Conservation (phyloP, 2,113 vertebrate genomes). For the Solenodon paradoxus region DNA sequence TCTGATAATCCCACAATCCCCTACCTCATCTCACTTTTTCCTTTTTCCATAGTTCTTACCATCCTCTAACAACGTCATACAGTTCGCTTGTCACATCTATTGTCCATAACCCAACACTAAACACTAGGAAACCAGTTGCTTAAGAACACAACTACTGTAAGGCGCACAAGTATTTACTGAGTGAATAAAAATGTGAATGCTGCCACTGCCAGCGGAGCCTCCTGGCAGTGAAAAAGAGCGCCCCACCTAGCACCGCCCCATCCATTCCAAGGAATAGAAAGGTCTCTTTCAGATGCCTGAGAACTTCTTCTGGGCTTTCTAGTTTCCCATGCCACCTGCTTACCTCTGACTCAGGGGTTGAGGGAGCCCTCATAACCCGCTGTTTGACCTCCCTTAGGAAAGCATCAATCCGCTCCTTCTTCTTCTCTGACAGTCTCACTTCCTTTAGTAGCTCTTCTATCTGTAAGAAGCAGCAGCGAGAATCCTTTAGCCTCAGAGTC, state of each 20-base stretch:
- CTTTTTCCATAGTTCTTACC: background rate
- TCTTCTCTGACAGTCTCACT: conserved; percentile 90
- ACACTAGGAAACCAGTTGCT: too few relatives aligned
- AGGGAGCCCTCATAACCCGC: conserved; percentile 84
- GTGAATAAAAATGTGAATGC: background rate
- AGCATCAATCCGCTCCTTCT: conserved; percentile 87
- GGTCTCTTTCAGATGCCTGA: background rate
- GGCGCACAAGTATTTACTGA: background rate
- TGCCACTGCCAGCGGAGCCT: background rate
- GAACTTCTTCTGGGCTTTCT: background rate
- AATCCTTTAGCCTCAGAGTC: background rate
- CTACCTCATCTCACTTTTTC: background rate
- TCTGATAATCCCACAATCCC: background rate
- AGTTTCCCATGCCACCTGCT: background rate
- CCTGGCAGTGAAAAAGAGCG: background rate
- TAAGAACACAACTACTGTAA: background rate
- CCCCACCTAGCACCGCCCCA: background rate
- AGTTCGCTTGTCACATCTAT: background rate
- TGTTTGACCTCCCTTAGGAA: conserved; percentile 88
- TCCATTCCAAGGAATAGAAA: background rate
- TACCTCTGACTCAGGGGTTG: conserved; percentile 82
- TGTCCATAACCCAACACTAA: background rate
- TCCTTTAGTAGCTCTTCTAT: conserved; percentile 96
- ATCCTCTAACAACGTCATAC: background rate
- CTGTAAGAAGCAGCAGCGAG: conserved; percentile 72